phyloP scores from a whole-genome alignment of 1,140 invertebrate species.

The Brachionus calyciflorus region DNA sequence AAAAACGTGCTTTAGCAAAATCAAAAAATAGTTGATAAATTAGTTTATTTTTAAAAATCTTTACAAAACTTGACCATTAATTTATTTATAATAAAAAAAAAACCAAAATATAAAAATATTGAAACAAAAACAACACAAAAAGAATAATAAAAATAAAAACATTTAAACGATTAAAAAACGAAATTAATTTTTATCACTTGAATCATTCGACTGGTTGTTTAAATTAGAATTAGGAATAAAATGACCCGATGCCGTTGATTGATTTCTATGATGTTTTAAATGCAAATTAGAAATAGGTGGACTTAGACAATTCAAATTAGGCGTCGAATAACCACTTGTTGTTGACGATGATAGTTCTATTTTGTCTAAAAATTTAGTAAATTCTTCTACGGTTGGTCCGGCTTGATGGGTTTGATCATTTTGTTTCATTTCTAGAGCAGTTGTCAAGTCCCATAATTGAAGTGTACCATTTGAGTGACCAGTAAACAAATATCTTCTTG shows the following conservation, averaged over 20 bases:
- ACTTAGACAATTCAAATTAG: neutral
- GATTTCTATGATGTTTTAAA: neutral
- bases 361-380: slow-evolving; percentile 5
- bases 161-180: too few relatives aligned
- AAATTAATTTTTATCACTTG: too few relatives aligned
- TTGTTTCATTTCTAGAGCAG: slow-evolving; percentile 78
- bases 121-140: too few relatives aligned
- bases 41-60: too few relatives aligned
- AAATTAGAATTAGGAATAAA: neutral
- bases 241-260: neutral
- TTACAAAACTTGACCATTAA: too few relatives aligned
- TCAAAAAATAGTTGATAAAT: too few relatives aligned
- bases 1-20: too few relatives aligned
- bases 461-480: slow-evolving; percentile 80
- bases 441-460: slow-evolving; percentile 93
- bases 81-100: too few relatives aligned
- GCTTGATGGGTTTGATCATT: slow-evolving; percentile 57
- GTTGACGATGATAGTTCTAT: slow-evolving; percentile 13
- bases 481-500: slow-evolving; percentile 84
- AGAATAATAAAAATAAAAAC: too few relatives aligned
- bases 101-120: too few relatives aligned
- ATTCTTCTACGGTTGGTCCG: slow-evolving; percentile 8
- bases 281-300: neutral
- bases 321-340: slow-evolving; percentile 8
- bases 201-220: too few relatives aligned